phyloP scores from a whole-genome alignment of 1,140 invertebrate species.

The Hycleus cichorii region DNA sequence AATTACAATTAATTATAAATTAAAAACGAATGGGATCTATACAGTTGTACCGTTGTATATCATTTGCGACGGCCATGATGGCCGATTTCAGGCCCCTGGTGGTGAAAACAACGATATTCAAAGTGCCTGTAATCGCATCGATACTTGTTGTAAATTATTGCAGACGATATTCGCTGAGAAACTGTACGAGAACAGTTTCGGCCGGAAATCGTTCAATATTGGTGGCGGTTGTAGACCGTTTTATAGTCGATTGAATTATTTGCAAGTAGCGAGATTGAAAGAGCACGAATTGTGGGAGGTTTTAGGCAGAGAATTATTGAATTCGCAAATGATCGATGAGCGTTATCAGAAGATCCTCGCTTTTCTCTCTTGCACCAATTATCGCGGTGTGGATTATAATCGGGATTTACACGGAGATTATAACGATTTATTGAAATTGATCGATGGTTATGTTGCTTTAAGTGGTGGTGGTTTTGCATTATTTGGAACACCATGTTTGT shows the following conservation, averaged over 20 bases:
- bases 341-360: conserved; percentile 72
- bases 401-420: conserved; percentile 48
- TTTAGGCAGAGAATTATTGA: conserved; percentile 59
- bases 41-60: conserved; percentile 64
- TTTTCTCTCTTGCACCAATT: conserved; percentile 82
- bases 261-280: conserved; percentile 63
- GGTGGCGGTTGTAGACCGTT: conserved; percentile 63
- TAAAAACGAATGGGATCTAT: conserved; percentile 14
- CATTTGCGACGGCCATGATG: conserved; percentile 67
- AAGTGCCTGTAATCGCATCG: conserved; percentile 68
- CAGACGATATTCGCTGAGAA: conserved; percentile 86
- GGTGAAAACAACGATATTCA: conserved; percentile 60
- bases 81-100: conserved; percentile 70
- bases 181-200: conserved; percentile 70
- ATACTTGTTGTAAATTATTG: conserved; percentile 68
- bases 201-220: conserved; percentile 74
- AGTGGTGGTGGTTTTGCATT: conserved; percentile 85
- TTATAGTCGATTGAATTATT: conserved; percentile 61
- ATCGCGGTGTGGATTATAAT: conserved; percentile 43
- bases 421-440: conserved; percentile 64
- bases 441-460: conserved; percentile 78
- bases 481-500: conserved; percentile 82
- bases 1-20: too few relatives aligned
- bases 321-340: conserved; percentile 51
- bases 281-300: conserved; percentile 78